Evolutionary conservation across 2,888 invertebrate genomes (phyloP).

Genomic region (Drosophila paramelanica): DNA sequence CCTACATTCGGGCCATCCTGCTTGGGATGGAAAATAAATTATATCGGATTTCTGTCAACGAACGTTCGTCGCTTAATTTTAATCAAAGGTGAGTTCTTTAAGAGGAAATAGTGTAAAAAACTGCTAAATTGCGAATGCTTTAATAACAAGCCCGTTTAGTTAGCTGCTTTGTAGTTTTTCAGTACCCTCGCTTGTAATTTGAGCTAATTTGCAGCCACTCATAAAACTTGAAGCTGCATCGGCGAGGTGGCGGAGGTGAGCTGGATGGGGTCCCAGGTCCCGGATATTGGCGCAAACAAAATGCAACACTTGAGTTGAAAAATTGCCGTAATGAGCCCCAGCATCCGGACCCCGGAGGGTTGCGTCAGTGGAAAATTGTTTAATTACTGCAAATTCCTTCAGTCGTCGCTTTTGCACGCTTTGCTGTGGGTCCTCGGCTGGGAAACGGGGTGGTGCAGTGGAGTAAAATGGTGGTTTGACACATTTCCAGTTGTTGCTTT

Average conservation of each 20-base stretch:
- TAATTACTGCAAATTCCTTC: conserved; percentile 80
- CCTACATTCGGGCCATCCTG: conserved; percentile 53
- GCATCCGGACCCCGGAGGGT: conserved; percentile 57
- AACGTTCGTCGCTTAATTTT: conserved; percentile 55
- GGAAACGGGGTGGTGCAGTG: conserved; percentile 18
- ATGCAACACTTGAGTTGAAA: conserved; percentile 81
- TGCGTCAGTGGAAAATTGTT: conserved; percentile 72
- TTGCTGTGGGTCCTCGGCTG: conserved; percentile 45
- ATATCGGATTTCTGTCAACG: conserved; percentile 56
- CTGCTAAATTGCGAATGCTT: conserved; percentile 44
- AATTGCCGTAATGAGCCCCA: conserved; percentile 76
- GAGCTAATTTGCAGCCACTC: conserved; percentile 77
- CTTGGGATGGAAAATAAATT: conserved; percentile 46
- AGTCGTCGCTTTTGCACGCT: conserved; percentile 61
- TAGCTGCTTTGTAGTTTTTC: conserved; percentile 26
- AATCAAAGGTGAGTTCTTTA: conserved; percentile 48
- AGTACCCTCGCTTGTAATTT: conserved; percentile 54
- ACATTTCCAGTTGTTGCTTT: conserved; percentile 73
- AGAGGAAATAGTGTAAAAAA: conserved; percentile 13
- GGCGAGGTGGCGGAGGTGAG: neutral
- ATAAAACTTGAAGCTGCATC: conserved; percentile 65
- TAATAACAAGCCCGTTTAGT: conserved; percentile 64
- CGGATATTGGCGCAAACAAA: conserved; percentile 81
- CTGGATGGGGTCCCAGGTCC: conserved; percentile 9
- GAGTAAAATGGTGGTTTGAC: conserved; percentile 65